Conservation (phyloP, 2,888 invertebrate species). For the Cyaniris semiargus region DNA sequence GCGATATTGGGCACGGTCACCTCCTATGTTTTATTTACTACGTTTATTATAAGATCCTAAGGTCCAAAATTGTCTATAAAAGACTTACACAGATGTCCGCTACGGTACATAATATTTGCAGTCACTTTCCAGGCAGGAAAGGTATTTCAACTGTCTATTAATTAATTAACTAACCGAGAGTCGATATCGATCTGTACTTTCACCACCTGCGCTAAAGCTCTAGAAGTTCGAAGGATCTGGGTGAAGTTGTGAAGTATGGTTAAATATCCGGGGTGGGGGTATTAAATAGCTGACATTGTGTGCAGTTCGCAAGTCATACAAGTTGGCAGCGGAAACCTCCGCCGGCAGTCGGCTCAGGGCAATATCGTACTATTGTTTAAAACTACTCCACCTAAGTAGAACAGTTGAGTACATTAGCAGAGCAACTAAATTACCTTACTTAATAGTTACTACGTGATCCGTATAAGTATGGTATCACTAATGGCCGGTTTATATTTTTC, state of each 20-base stretch:
- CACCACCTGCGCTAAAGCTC: background rate
- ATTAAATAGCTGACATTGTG: constrained; percentile 16
- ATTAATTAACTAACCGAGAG: background rate
- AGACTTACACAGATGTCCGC: no score
- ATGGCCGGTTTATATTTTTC: no score
- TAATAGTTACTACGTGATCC: no score
- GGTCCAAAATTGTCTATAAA: no score
- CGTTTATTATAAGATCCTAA: no score
- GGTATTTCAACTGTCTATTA: background rate
- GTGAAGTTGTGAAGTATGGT: background rate
- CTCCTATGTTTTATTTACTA: no score
- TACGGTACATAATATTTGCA: no score
- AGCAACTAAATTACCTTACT: background rate
- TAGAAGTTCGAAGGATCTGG: background rate
- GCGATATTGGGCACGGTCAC: no score
- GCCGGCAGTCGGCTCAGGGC: background rate
- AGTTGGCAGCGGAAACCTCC: background rate
- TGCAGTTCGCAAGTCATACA: background rate
- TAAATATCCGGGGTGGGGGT: background rate
- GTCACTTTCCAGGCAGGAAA: no score
- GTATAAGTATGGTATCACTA: background rate
- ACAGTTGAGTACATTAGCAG: background rate
- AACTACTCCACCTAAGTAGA: background rate
- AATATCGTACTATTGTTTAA: background rate
- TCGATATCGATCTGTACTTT: background rate